Percentiles rank a stretch among this genome's conserved stretches.
Conservation (phyloP, 2,888 invertebrate genomes). For the Nomada ferruginata region DNA sequence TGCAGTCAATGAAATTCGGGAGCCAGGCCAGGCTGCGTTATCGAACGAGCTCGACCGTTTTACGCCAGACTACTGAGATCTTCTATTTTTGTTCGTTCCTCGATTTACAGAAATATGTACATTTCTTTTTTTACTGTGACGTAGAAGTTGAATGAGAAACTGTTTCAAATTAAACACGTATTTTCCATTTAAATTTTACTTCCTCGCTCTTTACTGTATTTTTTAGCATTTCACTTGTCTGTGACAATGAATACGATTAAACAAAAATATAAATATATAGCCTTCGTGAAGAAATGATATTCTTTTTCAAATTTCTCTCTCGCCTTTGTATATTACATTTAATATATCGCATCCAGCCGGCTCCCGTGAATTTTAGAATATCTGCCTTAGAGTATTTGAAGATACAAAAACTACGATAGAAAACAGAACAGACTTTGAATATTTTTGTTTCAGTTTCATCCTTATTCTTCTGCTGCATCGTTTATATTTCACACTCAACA, state of each 20-base stretch:
- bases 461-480: conserved; percentile 60
- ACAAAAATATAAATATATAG: conserved; percentile 18
- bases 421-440: conserved; percentile 82
- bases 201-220: neutral
- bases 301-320: neutral
- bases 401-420: conserved; percentile 84
- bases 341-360: conserved; percentile 43
- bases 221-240: neutral
- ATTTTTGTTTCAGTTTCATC: conserved; percentile 63
- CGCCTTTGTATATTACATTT: neutral
- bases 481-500: conserved; percentile 79
- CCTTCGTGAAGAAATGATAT: neutral
- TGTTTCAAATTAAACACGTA: neutral
- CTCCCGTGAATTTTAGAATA: conserved; percentile 75
- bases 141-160: neutral
- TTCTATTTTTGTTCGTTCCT: neutral
- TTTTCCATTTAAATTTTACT: neutral
- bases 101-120: neutral
- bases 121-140: neutral
- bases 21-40: conserved; percentile 43
- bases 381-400: conserved; percentile 81
- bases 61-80: neutral
- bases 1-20: conserved; percentile 47
- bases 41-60: conserved; percentile 20
- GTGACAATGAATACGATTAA: too few relatives aligned